Conservation (phyloP, 1,140 invertebrate species). For the Patella vulgata region DNA sequence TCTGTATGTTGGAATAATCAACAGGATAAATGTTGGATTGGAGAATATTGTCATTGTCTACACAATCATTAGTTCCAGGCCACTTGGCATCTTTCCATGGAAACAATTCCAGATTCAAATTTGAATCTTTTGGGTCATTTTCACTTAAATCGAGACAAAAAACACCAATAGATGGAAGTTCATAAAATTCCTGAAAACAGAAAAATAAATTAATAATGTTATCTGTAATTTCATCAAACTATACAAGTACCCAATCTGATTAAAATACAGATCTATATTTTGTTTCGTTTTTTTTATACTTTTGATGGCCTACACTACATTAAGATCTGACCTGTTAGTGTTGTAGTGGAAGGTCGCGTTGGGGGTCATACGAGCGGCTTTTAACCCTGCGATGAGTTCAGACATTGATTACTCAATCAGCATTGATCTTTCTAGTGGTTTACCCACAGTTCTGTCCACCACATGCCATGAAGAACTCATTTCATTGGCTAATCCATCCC, state of each 20-base stretch:
- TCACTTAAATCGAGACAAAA: slow-evolving; percentile 73
- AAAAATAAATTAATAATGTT: slow-evolving; percentile 6
- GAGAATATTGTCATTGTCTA: slow-evolving; percentile 11
- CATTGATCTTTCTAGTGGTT: no score
- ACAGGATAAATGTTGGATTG: slow-evolving; percentile 5
- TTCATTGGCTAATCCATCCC: no score
- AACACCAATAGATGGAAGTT: slow-evolving; percentile 80
- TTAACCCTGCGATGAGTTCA: background rate
- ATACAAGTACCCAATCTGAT: background rate
- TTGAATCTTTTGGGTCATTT: background rate
- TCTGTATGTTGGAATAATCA: slow-evolving; percentile 10
- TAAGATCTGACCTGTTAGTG: no score
- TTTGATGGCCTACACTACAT: no score
- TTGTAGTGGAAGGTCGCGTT: no score
- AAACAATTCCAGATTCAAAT: slow-evolving; percentile 40
- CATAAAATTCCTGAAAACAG: slow-evolving; percentile 65
- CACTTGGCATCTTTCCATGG: slow-evolving; percentile 51
- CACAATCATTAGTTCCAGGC: slow-evolving; percentile 36
- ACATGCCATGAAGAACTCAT: no score
- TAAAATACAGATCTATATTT: background rate
- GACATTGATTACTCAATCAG: background rate
- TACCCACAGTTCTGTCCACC: no score
- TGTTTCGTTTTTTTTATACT: no score
- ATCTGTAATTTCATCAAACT: background rate
- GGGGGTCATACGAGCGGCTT: no score